Conservation (phyloP, 2,888 invertebrate genomes). For the Trypoxylon attenuatum region DNA sequence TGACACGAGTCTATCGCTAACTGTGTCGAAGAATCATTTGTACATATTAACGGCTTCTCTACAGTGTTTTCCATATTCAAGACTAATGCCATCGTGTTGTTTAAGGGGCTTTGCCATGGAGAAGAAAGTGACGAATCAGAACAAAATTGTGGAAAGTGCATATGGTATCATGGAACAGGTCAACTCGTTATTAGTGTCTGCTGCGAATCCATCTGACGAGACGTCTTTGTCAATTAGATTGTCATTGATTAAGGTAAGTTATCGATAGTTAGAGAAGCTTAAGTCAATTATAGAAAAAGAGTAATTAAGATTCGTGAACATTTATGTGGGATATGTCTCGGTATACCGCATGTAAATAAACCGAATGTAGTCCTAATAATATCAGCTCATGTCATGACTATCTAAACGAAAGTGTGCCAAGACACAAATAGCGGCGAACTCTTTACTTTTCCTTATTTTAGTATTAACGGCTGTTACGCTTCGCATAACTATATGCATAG, state of each 20-base stretch:
- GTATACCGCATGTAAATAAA: constrained; percentile 58
- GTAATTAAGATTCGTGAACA: not conserved
- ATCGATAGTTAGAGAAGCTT: not conserved
- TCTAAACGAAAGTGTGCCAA: constrained; percentile 56
- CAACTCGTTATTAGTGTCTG: constrained; percentile 77
- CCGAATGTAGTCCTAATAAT: constrained; percentile 59
- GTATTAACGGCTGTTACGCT: too few relatives aligned
- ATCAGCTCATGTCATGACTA: constrained; percentile 53
- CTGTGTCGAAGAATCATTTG: not conserved
- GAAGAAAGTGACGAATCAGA: constrained; percentile 53
- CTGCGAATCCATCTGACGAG: constrained; percentile 81
- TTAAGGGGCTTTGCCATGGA: constrained; percentile 64
- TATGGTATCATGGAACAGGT: constrained; percentile 71
- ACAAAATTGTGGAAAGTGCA: constrained; percentile 63
- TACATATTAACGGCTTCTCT: not conserved
- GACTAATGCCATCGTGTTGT: constrained; percentile 5
- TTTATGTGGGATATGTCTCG: not conserved
- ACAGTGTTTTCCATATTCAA: not conserved
- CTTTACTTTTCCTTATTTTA: constrained; percentile 39
- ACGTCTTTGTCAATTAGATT: constrained; percentile 80
- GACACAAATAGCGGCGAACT: constrained; percentile 61
- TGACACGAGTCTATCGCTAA: not conserved
- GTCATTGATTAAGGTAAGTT: constrained; percentile 79
- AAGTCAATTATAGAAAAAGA: not conserved
- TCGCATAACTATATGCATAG: too few relatives aligned